Conservation (phyloP, 2,113 vertebrate species). For the Odontesthes bonariensis region DNA sequence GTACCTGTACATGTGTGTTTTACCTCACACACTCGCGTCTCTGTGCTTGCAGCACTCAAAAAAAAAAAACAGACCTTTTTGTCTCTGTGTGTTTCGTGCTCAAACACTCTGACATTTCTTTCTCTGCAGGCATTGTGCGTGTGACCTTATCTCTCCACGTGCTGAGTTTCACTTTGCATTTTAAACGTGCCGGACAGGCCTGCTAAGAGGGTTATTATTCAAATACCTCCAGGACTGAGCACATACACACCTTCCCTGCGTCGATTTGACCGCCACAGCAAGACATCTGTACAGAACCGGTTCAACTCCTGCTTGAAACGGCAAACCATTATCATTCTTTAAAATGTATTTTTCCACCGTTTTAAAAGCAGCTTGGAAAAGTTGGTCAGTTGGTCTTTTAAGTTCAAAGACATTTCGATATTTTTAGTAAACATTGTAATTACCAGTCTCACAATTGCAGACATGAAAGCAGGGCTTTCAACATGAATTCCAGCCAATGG, state of each 20-base stretch:
- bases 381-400: no score
- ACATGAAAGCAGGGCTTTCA: no score
- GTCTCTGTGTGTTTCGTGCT: background rate
- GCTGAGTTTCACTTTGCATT: slow-evolving; percentile 36
- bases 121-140: slow-evolving; percentile 16
- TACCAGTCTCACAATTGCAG: no score
- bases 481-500: no score
- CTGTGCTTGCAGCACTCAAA: background rate
- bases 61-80: slow-evolving; percentile 6
- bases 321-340: background rate
- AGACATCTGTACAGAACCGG: no score
- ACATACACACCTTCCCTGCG: slow-evolving; percentile 1
- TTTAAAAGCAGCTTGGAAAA: no score
- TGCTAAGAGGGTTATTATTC: slow-evolving; percentile 22
- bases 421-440: no score
- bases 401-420: no score
- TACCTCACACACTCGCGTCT: background rate
- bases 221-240: slow-evolving; percentile 23
- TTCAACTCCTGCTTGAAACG: background rate
- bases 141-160: slow-evolving; percentile 38
- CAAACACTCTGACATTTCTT: background rate
- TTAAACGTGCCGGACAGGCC: slow-evolving; percentile 38
- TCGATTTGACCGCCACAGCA: background rate
- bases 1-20: slow-evolving; percentile 1
- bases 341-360: no score